These are phyloP conservation scores for Automeris io DNA, from an alignment of 2,888 invertebrate species.

Conservation along the genomic window DNA sequence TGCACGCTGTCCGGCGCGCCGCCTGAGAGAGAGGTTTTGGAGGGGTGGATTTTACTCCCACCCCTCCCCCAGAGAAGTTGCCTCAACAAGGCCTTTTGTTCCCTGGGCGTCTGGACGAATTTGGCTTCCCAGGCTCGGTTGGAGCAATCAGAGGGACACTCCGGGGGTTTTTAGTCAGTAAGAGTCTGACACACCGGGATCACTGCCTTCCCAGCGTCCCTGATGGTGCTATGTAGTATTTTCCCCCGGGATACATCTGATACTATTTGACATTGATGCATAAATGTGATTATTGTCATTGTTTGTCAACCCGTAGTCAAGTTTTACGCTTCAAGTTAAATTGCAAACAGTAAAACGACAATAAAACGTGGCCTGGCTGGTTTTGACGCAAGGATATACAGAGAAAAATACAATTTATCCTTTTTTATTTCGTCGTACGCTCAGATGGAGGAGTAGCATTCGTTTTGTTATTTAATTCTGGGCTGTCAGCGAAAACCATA, in stretches of 20 bases:
- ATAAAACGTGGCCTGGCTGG: conserved; percentile 61
- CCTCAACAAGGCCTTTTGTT: too few species aligned
- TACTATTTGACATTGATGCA: conserved; percentile 29
- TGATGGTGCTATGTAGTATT: too few species aligned
- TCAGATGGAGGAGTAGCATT: conserved; percentile 13
- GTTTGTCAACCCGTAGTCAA: conserved; percentile 42
- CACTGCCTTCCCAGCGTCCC: too few species aligned
- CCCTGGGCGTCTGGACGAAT: too few species aligned
- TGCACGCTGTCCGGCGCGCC: too few species aligned
- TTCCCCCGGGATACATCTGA: conserved; percentile 12
- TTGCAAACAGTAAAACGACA: conserved; percentile 64
- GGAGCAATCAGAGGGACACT: too few species aligned
- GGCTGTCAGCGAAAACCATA: conserved; percentile 4
- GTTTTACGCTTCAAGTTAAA: conserved; percentile 66
- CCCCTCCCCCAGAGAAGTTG: too few species aligned
- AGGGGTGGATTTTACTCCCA: too few species aligned
- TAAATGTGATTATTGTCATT: conserved; percentile 45
- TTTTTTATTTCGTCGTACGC: conserved; percentile 16
- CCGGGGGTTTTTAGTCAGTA: too few species aligned
- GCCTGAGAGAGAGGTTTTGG: too few species aligned
- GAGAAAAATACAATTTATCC: conserved; percentile 22
- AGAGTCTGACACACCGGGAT: too few species aligned
- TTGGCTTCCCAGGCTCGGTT: too few species aligned
- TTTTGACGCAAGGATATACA: conserved; percentile 37
- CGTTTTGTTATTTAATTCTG: conserved; percentile 6